phyloP scores from a whole-genome alignment of 2,113 vertebrate species.

The Elaphurus davidianus region DNA sequence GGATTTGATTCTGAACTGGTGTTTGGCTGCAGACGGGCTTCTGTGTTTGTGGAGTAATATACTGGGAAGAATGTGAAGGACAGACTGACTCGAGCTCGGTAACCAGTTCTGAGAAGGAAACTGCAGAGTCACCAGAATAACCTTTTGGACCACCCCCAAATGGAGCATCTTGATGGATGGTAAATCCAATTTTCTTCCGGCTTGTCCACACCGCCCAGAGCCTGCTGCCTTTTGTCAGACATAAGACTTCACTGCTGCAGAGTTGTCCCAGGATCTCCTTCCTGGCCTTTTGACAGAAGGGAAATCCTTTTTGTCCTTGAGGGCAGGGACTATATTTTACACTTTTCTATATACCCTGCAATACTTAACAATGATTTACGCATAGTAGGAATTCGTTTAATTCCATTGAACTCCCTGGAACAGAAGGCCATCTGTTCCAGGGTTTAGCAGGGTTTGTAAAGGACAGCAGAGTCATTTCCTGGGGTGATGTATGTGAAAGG shows the following conservation, averaged over 20 bases:
- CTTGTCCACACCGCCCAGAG: neutral
- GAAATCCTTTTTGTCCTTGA: neutral
- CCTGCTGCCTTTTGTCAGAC: neutral
- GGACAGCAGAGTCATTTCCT: neutral
- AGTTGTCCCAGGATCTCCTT: neutral
- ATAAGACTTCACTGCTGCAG: neutral
- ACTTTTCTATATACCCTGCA: neutral
- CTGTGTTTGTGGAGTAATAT: conserved; percentile 67
- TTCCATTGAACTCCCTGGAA: neutral
- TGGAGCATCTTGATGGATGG: neutral
- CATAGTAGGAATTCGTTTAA: neutral
- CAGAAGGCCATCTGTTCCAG: neutral
- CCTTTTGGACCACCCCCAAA: conserved; percentile 80
- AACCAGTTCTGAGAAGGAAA: conserved; percentile 64
- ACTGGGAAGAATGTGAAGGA: conserved; percentile 81
- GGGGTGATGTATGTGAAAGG: neutral
- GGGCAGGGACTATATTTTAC: neutral
- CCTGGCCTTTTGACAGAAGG: neutral
- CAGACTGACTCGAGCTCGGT: conserved; percentile 77
- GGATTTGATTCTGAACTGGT: conserved; percentile 2
- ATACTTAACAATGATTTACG: neutral
- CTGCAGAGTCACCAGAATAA: conserved; percentile 76
- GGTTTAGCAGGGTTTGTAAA: neutral
- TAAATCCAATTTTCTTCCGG: neutral
- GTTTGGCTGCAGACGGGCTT: conserved; percentile 56